phyloP scores from a whole-genome alignment of 2,888 invertebrate genomes.

The Argyra leucocephala region DNA sequence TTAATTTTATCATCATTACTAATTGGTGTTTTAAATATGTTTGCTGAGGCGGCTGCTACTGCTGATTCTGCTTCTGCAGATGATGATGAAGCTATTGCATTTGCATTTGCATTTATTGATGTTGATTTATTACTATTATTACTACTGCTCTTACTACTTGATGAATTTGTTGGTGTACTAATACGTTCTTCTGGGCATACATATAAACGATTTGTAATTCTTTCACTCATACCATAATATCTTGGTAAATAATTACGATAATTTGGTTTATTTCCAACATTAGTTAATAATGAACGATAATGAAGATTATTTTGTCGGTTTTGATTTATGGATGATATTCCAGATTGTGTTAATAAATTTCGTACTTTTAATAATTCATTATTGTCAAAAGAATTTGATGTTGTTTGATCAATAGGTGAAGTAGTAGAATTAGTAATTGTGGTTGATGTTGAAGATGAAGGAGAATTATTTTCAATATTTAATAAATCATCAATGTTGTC shows the following conservation, averaged over 20 bases:
- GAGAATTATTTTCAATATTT: background rate
- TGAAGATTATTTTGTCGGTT: background rate
- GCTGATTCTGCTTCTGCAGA: background rate
- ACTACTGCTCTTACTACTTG: background rate
- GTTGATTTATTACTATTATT: background rate
- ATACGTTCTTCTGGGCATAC: conserved; percentile 1
- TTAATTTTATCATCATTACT: background rate
- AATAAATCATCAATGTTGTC: background rate
- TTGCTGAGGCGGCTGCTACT: background rate
- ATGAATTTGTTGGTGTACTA: background rate
- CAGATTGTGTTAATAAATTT: too few species aligned
- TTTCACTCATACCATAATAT: background rate
- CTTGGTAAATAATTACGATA: background rate
- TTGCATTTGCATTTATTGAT: background rate
- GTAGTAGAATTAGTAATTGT: background rate
- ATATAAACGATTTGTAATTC: conserved; percentile 3
- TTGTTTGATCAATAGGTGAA: background rate
- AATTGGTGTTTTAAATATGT: background rate
- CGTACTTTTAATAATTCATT: background rate
- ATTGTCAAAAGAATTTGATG: background rate
- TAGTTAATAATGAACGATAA: background rate
- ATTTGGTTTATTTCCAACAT: background rate
- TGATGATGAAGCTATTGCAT: background rate
- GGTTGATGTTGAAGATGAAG: background rate
- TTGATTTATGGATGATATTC: background rate